Evolutionary conservation across 2,113 vertebrate genomes (phyloP).

Genomic region (Panthera uncia): DNA sequence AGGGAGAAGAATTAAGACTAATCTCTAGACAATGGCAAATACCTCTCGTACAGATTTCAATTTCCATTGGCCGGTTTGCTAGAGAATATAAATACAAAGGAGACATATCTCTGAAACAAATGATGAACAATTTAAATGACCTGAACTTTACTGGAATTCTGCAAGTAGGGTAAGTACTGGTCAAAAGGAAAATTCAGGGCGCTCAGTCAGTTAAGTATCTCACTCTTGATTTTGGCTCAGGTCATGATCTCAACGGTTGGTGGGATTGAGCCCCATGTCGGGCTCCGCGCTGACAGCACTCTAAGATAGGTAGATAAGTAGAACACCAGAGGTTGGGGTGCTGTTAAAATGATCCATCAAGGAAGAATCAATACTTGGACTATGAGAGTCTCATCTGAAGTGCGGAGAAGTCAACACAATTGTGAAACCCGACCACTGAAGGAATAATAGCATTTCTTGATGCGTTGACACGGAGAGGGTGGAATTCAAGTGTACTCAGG

Average conservation of each 20-base stretch:
- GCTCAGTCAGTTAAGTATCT: neutral
- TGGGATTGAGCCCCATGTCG: neutral
- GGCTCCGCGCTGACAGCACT: accelerated
- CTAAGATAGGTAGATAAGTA: neutral
- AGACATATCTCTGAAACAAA: neutral
- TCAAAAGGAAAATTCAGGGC: neutral
- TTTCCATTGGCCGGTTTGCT: neutral
- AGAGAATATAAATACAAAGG: neutral
- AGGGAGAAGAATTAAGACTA: slow-evolving; percentile 63
- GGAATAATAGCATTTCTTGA: neutral
- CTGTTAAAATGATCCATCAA: neutral
- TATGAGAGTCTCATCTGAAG: neutral
- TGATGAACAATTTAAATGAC: neutral
- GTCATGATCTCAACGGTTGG: neutral
- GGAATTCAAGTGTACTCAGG: neutral
- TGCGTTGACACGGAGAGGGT: accelerated
- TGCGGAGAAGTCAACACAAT: neutral
- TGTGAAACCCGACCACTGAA: neutral
- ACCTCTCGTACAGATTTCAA: slow-evolving; percentile 52
- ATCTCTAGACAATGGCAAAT: neutral
- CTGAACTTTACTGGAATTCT: neutral
- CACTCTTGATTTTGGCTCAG: neutral
- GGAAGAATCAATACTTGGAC: neutral
- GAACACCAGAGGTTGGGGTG: neutral
- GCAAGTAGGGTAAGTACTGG: neutral